A percentile compares a stretch with the other conserved stretches of the same genome.
Conservation (phyloP, 2,888 invertebrate species). For the Sabellastarte sp. region DNA sequence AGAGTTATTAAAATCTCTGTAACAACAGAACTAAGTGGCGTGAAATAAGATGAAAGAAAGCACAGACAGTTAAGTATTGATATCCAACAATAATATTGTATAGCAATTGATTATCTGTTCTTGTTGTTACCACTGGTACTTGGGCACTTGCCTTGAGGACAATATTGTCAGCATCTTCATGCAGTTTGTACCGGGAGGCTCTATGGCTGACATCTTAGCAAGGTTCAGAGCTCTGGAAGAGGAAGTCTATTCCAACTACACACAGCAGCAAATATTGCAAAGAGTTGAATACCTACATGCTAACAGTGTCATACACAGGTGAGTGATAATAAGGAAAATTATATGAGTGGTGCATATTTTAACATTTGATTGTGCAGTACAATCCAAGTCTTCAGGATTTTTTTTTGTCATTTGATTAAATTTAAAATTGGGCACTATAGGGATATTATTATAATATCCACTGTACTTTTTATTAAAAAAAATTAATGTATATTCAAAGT, state of each 20-base stretch:
- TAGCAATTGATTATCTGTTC: no score
- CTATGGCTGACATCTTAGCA: slow-evolving; percentile 55
- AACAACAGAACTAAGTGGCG: no score
- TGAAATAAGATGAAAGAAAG: no score
- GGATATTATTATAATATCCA: neutral
- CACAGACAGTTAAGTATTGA: no score
- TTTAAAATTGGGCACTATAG: no score
- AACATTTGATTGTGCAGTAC: neutral
- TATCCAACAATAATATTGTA: no score
- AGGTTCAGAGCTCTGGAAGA: slow-evolving; percentile 58
- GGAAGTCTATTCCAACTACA: slow-evolving; percentile 55
- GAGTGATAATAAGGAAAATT: no score
- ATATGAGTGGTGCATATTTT: no score
- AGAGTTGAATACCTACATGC: slow-evolving; percentile 57
- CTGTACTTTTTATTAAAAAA: neutral
- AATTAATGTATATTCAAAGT: neutral
- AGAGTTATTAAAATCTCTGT: no score
- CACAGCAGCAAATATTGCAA: slow-evolving; percentile 57
- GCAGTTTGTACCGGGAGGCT: slow-evolving; percentile 60
- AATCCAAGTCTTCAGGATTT: no score
- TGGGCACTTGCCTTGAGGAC: slow-evolving; percentile 57
- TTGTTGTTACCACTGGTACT: slow-evolving; percentile 38
- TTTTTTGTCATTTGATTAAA: no score
- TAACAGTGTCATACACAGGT: slow-evolving; percentile 59
- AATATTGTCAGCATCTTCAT: slow-evolving; percentile 57